These are phyloP conservation scores for Sylvicola fuscatus DNA, from an alignment of 2,888 invertebrate genomes.

Conservation along the genomic window DNA sequence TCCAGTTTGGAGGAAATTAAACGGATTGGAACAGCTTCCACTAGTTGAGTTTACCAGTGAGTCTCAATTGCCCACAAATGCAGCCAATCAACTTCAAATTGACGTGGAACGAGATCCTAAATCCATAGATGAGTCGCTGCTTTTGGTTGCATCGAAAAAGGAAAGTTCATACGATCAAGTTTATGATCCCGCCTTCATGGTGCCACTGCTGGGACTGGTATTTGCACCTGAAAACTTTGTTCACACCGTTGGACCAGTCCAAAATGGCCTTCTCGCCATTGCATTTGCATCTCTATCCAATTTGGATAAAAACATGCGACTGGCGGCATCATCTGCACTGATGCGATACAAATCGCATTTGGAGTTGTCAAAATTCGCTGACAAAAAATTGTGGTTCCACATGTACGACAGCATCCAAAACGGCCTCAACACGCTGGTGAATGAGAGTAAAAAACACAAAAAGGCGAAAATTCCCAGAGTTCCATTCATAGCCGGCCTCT, in stretches of 20 bases:
- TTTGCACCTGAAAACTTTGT: conserved; percentile 55
- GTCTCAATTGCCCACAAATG: background rate
- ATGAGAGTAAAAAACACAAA: conserved; percentile 19
- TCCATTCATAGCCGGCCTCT: conserved; percentile 18
- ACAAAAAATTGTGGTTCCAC: conserved; percentile 22
- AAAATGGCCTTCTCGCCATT: conserved; percentile 48
- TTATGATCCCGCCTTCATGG: conserved; percentile 67
- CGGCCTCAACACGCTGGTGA: conserved; percentile 16
- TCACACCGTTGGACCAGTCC: conserved; percentile 45
- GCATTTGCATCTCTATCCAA: conserved; percentile 51
- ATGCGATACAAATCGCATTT: conserved; percentile 53
- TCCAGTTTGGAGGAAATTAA: conserved; percentile 38
- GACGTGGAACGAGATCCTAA: background rate
- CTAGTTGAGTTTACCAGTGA: conserved; percentile 10
- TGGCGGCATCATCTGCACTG: conserved; percentile 53
- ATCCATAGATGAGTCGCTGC: conserved; percentile 1
- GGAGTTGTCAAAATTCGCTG: conserved; percentile 37
- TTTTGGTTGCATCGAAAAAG: conserved; percentile 6
- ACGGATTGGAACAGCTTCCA: conserved; percentile 19
- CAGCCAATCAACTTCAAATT: background rate
- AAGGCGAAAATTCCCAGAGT: conserved; percentile 17
- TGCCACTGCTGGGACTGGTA: conserved; percentile 54
- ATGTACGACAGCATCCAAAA: conserved; percentile 22
- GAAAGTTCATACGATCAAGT: conserved; percentile 23
- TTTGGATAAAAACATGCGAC: conserved; percentile 39